phyloP scores from a whole-genome alignment of 2,113 vertebrate genomes.

The Theropithecus gelada region DNA sequence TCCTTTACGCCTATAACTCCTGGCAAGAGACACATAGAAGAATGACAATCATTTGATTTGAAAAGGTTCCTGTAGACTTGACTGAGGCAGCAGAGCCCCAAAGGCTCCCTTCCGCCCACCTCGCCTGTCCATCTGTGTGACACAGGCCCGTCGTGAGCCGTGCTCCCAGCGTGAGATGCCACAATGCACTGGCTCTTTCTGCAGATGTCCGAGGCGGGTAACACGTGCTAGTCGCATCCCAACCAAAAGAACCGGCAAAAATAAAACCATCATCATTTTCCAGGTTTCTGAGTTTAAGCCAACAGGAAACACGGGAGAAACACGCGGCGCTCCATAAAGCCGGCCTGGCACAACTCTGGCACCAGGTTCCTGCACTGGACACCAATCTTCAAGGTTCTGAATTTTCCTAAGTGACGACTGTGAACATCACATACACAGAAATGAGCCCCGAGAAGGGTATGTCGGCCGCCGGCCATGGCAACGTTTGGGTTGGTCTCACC shows the following conservation, averaged over 20 bases:
- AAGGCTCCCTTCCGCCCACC: rapidly evolving
- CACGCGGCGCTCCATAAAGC: neutral
- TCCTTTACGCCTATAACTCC: neutral
- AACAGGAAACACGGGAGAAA: neutral
- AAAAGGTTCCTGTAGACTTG: conserved; percentile 55
- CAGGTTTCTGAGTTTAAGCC: neutral
- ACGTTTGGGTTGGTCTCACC: neutral
- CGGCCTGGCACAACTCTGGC: too few species aligned
- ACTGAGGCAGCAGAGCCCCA: conserved; percentile 61
- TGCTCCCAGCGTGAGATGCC: neutral
- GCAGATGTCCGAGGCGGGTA: neutral
- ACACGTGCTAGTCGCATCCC: neutral
- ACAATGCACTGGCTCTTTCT: neutral
- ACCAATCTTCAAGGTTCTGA: neutral
- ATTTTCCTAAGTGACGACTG: neutral
- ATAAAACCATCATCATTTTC: neutral
- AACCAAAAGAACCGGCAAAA: neutral
- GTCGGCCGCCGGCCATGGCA: neutral
- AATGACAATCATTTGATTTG: conserved; percentile 25
- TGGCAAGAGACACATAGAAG: neutral
- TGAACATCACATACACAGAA: neutral
- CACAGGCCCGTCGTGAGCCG: too few species aligned
- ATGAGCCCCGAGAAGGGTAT: neutral
- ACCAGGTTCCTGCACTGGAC: neutral
- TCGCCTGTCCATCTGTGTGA: too few species aligned